These are phyloP conservation scores for Calyptomena viridis DNA, from an alignment of 2,113 vertebrate genomes.

Conservation along the genomic window DNA sequence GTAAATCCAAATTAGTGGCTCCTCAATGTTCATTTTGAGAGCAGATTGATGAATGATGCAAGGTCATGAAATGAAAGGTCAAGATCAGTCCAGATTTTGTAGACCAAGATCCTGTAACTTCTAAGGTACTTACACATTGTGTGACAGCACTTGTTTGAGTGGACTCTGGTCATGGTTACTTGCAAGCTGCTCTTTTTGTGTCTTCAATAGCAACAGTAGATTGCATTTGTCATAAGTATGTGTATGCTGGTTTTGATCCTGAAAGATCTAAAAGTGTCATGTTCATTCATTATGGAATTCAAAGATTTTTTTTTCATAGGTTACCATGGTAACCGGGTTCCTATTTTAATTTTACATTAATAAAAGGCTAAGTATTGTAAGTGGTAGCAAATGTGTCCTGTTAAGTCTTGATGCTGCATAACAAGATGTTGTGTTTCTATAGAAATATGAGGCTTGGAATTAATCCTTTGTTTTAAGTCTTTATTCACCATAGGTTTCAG, in stretches of 20 bases:
- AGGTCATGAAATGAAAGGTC: background rate
- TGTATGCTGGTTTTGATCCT: background rate
- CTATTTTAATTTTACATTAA: conserved; percentile 37
- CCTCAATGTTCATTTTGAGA: background rate
- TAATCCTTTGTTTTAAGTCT: background rate
- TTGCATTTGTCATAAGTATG: background rate
- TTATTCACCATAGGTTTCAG: background rate
- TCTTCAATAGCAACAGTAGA: background rate
- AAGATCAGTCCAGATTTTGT: background rate
- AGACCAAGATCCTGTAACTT: background rate
- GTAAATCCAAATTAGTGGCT: background rate
- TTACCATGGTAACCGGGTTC: conserved; percentile 46
- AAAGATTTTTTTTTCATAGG: background rate
- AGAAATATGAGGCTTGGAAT: background rate
- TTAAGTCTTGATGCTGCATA: background rate
- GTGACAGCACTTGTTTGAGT: background rate
- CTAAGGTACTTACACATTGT: background rate
- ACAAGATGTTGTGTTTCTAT: background rate
- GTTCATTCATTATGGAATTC: conserved; percentile 28
- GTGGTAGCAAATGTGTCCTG: background rate
- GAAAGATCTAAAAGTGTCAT: conserved; percentile 1
- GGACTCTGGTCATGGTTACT: background rate
- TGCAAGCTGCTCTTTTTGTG: background rate
- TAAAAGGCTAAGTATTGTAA: conserved; percentile 37
- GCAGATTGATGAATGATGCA: background rate